Conservation (phyloP, 1,140 invertebrate species). For the Melanaphis sacchari region DNA sequence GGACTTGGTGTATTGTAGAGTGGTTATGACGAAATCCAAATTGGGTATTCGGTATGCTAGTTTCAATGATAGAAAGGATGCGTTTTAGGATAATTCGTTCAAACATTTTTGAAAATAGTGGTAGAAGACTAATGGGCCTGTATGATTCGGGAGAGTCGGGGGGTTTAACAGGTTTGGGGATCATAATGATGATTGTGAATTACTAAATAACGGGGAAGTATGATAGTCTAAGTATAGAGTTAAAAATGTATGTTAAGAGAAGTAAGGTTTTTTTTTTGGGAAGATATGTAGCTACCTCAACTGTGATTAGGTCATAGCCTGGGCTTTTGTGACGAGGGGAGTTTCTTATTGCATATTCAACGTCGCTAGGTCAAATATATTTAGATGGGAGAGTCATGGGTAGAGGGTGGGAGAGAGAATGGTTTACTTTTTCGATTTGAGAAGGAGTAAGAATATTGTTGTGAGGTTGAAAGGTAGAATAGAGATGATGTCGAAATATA, state of each 20-base stretch:
- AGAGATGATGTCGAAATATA: constrained; percentile 31
- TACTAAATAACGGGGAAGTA: constrained; percentile 1
- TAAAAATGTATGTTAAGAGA: background rate
- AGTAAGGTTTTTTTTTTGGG: background rate
- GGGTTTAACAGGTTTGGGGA: background rate
- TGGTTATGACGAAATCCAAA: background rate
- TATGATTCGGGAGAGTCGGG: background rate
- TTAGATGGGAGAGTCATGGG: constrained; percentile 16
- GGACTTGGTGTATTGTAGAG: background rate
- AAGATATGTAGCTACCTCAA: background rate
- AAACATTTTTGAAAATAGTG: background rate
- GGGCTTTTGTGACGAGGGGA: background rate
- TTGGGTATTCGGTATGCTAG: background rate
- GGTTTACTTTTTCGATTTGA: background rate
- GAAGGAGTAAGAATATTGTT: background rate
- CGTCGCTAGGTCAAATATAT: background rate
- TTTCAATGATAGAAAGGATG: too few relatives aligned
- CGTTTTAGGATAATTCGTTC: too few relatives aligned
- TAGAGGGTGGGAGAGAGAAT: background rate
- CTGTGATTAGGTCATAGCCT: background rate
- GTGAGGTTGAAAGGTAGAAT: constrained; percentile 11
- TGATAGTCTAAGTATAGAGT: background rate
- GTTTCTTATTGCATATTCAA: background rate
- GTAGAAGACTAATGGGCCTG: background rate
- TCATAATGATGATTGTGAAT: background rate